A percentile compares a stretch with the other conserved stretches of the same genome.
These are phyloP conservation scores for Trichonephila clavipes DNA, from an alignment of 1,140 invertebrate species.

Conservation along the genomic window DNA sequence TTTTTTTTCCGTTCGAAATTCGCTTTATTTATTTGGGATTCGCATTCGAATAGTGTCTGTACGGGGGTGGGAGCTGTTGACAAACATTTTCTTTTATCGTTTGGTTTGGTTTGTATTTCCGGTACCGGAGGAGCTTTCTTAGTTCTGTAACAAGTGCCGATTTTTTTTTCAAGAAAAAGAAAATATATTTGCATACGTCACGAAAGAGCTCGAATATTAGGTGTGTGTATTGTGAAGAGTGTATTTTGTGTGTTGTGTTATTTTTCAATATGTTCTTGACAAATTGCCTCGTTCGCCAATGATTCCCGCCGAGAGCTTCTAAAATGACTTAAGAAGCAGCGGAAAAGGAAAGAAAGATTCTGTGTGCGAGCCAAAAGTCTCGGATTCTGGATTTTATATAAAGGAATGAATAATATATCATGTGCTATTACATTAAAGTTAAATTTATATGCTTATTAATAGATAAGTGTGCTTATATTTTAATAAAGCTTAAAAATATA, in stretches of 20 bases:
- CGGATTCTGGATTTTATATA: neutral
- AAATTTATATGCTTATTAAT: too few species aligned
- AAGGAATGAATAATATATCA: too few species aligned
- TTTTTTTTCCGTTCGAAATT: neutral
- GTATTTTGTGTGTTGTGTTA: neutral
- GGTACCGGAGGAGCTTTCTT: slow-evolving; percentile 7
- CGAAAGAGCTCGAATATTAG: neutral
- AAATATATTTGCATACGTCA: slow-evolving; percentile 8
- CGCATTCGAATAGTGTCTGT: neutral
- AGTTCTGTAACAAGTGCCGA: slow-evolving; percentile 16
- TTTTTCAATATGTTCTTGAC: neutral
- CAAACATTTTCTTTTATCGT: slow-evolving; percentile 42
- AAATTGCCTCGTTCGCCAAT: neutral
- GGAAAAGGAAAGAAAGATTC: neutral
- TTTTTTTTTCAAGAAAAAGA: neutral
- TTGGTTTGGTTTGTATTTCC: slow-evolving; percentile 34
- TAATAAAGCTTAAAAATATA: too few species aligned
- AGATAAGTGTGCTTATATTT: too few species aligned
- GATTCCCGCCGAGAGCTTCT: neutral
- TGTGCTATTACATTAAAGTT: too few species aligned
- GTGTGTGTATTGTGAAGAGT: neutral
- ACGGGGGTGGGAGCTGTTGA: slow-evolving; percentile 36
- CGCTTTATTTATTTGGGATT: slow-evolving; percentile 2
- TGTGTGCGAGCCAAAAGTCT: neutral
- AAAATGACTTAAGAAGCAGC: neutral